phyloP scores from a whole-genome alignment of 1,140 invertebrate species.

The Prorops nasuta region DNA sequence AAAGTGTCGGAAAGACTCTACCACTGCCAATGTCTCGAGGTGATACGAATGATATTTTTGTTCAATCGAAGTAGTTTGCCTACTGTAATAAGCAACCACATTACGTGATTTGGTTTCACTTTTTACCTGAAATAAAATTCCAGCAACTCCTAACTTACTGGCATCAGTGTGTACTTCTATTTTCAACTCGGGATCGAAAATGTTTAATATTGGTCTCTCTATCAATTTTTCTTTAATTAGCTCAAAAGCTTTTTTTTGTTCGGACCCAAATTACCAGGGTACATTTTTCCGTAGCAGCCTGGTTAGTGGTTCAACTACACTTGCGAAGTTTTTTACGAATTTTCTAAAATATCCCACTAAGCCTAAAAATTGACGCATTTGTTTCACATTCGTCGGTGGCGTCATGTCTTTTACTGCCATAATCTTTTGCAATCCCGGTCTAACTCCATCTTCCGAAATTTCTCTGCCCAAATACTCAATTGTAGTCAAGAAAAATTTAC shows the following conservation, averaged over 20 bases:
- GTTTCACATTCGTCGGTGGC: too few relatives aligned
- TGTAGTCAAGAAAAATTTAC: too few relatives aligned
- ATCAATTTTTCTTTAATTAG: background rate
- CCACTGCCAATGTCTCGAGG: constrained; percentile 1
- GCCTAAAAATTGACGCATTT: too few relatives aligned
- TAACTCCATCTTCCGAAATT: too few relatives aligned
- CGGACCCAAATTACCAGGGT: background rate
- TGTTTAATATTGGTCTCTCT: background rate
- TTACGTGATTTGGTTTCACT: background rate
- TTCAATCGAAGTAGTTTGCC: background rate
- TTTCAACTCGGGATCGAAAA: background rate
- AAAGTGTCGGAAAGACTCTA: background rate
- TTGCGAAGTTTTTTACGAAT: too few relatives aligned
- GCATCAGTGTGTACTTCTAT: background rate
- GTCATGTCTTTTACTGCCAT: too few relatives aligned
- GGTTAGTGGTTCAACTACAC: background rate
- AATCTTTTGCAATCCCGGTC: too few relatives aligned
- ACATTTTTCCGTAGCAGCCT: background rate
- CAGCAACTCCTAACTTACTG: background rate
- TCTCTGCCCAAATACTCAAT: too few relatives aligned
- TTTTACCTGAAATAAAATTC: background rate
- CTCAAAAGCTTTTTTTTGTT: background rate
- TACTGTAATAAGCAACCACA: background rate
- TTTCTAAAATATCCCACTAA: too few relatives aligned
- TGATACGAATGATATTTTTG: constrained; percentile 4